Conservation (phyloP, 2,888 invertebrate genomes). For the Maniola hyperantus region DNA sequence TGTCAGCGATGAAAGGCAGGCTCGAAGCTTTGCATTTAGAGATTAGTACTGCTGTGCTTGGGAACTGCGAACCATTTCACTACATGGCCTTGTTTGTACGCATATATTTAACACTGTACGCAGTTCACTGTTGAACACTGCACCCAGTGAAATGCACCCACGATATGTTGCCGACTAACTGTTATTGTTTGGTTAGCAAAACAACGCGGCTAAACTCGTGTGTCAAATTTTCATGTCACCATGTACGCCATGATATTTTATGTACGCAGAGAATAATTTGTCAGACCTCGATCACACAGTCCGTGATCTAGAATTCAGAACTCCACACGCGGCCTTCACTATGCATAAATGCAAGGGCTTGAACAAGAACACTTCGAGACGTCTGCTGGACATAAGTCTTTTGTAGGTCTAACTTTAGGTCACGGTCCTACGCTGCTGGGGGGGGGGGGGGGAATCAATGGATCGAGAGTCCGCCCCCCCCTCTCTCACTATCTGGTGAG, state of each 20-base stretch:
- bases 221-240: slow-evolving; percentile 26
- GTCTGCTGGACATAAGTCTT: no score
- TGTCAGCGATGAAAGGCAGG: not conserved
- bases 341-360: not conserved
- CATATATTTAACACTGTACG: slow-evolving; percentile 36
- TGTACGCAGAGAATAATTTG: not conserved
- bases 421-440: no score
- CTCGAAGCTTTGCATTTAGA: not conserved
- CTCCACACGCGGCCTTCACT: not conserved
- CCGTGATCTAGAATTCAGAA: not conserved
- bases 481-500: no score
- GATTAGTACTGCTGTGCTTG: slow-evolving; percentile 13
- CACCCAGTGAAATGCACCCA: slow-evolving; percentile 31
- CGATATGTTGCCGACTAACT: slow-evolving; percentile 30
- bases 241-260: slow-evolving; percentile 29
- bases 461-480: no score
- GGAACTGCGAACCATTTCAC: slow-evolving; percentile 31
- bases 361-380: no score
- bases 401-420: no score
- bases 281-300: not conserved
- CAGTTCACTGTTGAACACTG: not conserved
- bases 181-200: slow-evolving; percentile 39
- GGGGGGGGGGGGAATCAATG: no score
- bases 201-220: slow-evolving; percentile 30
- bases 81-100: slow-evolving; percentile 36